Evolutionary conservation across 1,140 invertebrate genomes (phyloP), one percentile per base, ranked within the genome.

Genomic region (Macrotrachela quadricornifera): DNA sequence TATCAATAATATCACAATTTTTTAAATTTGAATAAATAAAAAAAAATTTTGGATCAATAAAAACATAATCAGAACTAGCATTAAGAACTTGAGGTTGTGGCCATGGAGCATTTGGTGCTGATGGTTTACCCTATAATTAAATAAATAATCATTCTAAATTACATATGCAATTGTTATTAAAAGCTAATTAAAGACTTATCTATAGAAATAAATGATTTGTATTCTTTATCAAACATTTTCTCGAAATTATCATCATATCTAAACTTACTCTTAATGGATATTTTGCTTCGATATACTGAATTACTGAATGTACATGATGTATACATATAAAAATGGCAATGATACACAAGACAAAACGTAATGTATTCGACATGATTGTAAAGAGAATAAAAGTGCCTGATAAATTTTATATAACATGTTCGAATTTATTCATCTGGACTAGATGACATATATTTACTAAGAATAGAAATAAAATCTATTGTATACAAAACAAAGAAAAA

Each of bases 221-320:
- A n/a, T n/a, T n/a, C n/a, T n/a, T n/a, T n/a, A n/a, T n/a, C n/a
- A n/a, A n/a, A n/a, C n/a, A n/a, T n/a, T n/a, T n/a, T n/a, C n/a
- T n/a, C n/a, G n/a, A n/a, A n/a, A n/a, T n/a, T n/a, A n/a, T n/a
- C n/a, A n/a, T n/a, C n/a, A n/a, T n/a, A n/a, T n/a, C n/a, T n/a
- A n/a, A 44, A 39, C 17, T 40, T 53, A 53, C 51, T 36, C 46
- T 16, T 30, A 53, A 30, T n/a, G 51, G 51, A 47, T 53, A 53
- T 48, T 53, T 53, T 17, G 44, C 51, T 53, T 53, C 51, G 13
- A 53, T 53, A 46, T 47, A 53, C 38, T 30, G 3, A 4, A 30
- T 30, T 2, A 30, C 2, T 30, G 21, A 4, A 30, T 30, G 8
- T 8, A 8, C 21, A 30, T 30, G 21, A 30, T 30, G 21, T 30